These are phyloP conservation scores for Dioctria linearis DNA, from an alignment of 2,888 invertebrate species.

Conservation along the genomic window DNA sequence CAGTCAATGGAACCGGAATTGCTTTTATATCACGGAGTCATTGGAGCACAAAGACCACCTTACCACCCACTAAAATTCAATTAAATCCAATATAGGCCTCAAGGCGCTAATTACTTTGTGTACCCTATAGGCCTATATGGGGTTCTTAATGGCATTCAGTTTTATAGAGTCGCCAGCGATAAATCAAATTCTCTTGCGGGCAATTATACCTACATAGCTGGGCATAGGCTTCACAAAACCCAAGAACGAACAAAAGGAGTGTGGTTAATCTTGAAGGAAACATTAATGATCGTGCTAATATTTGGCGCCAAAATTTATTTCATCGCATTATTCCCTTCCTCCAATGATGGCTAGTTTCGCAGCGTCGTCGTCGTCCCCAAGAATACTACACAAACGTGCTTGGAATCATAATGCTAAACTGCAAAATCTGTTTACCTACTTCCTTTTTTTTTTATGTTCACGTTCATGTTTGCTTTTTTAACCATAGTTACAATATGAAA, in stretches of 20 bases:
- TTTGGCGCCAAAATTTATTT: slow-evolving; percentile 29
- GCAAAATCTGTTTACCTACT: too few relatives aligned
- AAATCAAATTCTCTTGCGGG: slow-evolving; percentile 37
- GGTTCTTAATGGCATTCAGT: too few relatives aligned
- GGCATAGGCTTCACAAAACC: slow-evolving; percentile 13
- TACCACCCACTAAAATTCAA: slow-evolving; percentile 42
- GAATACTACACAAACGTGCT: neutral
- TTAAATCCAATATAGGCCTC: slow-evolving; percentile 33
- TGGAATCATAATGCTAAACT: slow-evolving; percentile 3
- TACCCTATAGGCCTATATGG: neutral
- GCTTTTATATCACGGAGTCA: too few relatives aligned
- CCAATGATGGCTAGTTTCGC: neutral
- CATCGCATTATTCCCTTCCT: neutral
- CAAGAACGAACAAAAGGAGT: slow-evolving; percentile 17
- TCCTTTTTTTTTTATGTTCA: too few relatives aligned
- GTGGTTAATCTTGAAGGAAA: slow-evolving; percentile 17
- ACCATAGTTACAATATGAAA: too few relatives aligned
- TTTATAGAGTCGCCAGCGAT: slow-evolving; percentile 19
- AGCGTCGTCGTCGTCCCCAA: slow-evolving; percentile 24
- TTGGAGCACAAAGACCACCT: too few relatives aligned
- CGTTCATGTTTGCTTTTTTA: too few relatives aligned
- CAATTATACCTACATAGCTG: neutral
- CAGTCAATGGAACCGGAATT: too few relatives aligned
- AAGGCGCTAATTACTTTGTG: slow-evolving; percentile 37
- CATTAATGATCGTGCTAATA: slow-evolving; percentile 22